A percentile compares a stretch with the other conserved stretches of the same genome.
Conservation (phyloP, 2,113 vertebrate genomes). For the Potamarius usumacintae region DNA sequence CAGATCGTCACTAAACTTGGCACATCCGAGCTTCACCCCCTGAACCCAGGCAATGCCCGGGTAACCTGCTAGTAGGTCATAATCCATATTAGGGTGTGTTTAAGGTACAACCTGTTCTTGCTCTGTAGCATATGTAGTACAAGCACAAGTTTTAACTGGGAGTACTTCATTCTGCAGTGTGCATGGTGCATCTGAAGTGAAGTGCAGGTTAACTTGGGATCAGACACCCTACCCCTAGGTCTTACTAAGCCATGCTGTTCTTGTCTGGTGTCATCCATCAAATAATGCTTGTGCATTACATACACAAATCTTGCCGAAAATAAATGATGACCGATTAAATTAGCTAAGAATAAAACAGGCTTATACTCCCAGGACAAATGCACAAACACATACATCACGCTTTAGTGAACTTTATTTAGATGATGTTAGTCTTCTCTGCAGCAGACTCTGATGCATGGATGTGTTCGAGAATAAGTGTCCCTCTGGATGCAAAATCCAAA, state of each 20-base stretch:
- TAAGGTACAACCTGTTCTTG: background rate
- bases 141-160: background rate
- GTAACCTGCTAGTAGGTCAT: background rate
- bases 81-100: background rate
- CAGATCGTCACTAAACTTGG: too few relatives aligned
- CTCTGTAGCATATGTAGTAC: background rate
- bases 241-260: background rate
- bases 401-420: conserved; percentile 27
- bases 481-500: conserved; percentile 40
- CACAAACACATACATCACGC: conserved; percentile 28
- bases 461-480: conserved; percentile 45
- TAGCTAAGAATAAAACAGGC: conserved; percentile 24
- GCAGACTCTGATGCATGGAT: conserved; percentile 14
- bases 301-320: background rate
- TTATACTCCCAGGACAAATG: conserved; percentile 9
- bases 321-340: conserved; percentile 16
- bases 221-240: conserved; percentile 1
- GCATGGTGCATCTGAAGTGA: background rate
- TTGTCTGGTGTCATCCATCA: conserved; percentile 15
- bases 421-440: conserved; percentile 6
- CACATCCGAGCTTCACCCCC: too few relatives aligned
- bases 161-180: background rate
- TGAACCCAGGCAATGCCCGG: too few relatives aligned
- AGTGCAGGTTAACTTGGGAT: background rate
- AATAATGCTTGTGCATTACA: conserved; percentile 25